Conservation (phyloP, 2,797 vertebrate species). For the Myotis planiceps region DNA sequence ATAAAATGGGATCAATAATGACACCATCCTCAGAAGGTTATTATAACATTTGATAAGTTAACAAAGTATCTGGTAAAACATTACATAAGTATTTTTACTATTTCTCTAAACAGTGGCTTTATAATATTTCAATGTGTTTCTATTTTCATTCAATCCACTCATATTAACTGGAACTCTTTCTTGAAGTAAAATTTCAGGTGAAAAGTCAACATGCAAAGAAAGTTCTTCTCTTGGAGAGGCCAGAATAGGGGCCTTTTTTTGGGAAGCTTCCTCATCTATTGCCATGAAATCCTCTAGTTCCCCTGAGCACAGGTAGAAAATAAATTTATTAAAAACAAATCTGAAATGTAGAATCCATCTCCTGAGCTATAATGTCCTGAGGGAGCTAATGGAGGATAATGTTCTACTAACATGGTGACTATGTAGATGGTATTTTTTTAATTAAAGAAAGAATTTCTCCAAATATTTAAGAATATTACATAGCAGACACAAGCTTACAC, state of each 20-base stretch:
- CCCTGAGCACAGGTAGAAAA: background rate
- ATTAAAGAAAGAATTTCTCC: background rate
- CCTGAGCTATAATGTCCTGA: background rate
- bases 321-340: background rate
- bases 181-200: background rate
- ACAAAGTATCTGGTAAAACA: background rate
- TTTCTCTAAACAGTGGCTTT: background rate
- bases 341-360: background rate
- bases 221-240: background rate
- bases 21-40: background rate
- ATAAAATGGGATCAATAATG: background rate
- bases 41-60: background rate
- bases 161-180: background rate
- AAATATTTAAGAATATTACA: background rate
- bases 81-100: background rate
- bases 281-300: background rate
- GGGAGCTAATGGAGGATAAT: background rate
- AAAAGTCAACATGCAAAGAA: background rate
- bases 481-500: background rate
- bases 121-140: background rate
- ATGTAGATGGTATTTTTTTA: background rate
- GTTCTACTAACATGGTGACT: background rate
- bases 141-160: background rate
- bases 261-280: background rate
- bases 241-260: background rate